A percentile compares a stretch with the other conserved stretches of the same genome.
phyloP scores from a whole-genome alignment of 2,113 vertebrate species.

The Phocoena sinus region DNA sequence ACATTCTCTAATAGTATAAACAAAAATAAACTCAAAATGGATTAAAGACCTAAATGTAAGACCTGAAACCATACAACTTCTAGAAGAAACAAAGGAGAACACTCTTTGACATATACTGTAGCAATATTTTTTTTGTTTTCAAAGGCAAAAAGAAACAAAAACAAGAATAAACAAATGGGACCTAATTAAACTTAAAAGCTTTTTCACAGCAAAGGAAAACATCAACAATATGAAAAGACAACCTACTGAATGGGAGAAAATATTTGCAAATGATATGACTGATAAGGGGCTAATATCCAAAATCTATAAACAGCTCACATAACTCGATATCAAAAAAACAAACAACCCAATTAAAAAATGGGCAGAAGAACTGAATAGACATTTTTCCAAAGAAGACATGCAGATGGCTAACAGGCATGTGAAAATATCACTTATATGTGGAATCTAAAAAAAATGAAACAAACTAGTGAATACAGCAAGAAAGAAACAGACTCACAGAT shows the following conservation, averaged over 20 bases:
- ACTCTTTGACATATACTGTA: not conserved
- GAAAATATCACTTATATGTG: not conserved
- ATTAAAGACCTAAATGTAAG: not conserved
- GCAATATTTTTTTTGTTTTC: not conserved
- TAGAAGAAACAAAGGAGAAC: not conserved
- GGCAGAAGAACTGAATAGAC: not conserved
- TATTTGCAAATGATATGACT: not conserved
- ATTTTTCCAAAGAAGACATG: not conserved
- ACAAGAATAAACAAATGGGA: not conserved
- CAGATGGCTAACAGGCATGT: not conserved
- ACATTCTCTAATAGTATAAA: not conserved
- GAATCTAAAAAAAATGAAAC: not conserved
- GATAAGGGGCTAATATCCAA: not conserved
- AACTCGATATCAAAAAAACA: not conserved
- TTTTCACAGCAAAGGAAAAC: not conserved
- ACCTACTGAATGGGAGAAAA: not conserved
- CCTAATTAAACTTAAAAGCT: not conserved
- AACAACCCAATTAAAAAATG: not conserved
- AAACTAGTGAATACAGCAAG: too few relatives aligned
- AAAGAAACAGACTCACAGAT: too few relatives aligned
- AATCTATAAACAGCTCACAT: not conserved
- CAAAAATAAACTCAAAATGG: not conserved
- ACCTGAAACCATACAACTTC: not conserved
- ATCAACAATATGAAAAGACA: not conserved
- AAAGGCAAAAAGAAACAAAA: not conserved